Base-by-base conservation (phyloP, 2,113 vertebrate species). In the Pluvianellus socialis region DNA sequence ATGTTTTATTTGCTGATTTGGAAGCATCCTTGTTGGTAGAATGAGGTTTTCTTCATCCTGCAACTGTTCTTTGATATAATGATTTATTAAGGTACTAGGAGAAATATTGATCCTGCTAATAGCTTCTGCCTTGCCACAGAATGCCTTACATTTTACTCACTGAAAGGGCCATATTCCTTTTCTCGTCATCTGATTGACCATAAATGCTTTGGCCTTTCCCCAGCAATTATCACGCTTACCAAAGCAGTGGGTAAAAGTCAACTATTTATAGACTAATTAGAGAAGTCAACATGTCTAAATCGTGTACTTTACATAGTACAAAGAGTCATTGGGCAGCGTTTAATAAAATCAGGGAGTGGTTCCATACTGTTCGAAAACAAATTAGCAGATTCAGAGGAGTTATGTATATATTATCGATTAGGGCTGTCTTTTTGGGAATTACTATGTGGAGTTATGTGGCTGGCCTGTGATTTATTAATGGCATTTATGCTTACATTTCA, bases 61-160 rank as follows among this genome's bases (percentile, higher is more conserved):
- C 94, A 93, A 95, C 58, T 67, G 97, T 97, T 96, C 98, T 98
- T 98, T 98, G 98, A 98, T 98, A 97, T 97, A 97, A 98, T 99
- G 98, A 99, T 98, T 98, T 98, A 98, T 98, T 98, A 98, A 98
- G 97, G 97, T 97, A 97, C 97, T 97, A 97, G 97, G 90, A 97
- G 93, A 98, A 98, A 98, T 98, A 98, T 98, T 97, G 98, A 98
- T 98, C 96, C 97, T 87, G 94, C 97, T 98, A 98, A 98, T 98
- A 98, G 98, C 98, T 98, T 98, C 96, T 98, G 96, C 96, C 96
- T 97, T 96, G 92, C 97, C 96, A 97, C 97, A 96, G 97, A 97
- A 97, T 98, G 96, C 98, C 98, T 98, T 98, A 97, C 98, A 97
- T 98, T 98, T 98, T 97, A 97, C 94, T 98, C 6, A 38, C 96